Percentiles rank a stretch among this genome's conserved stretches.
Evolutionary conservation across 2,888 invertebrate species (phyloP).

Genomic region (Drosophila falleni): DNA sequence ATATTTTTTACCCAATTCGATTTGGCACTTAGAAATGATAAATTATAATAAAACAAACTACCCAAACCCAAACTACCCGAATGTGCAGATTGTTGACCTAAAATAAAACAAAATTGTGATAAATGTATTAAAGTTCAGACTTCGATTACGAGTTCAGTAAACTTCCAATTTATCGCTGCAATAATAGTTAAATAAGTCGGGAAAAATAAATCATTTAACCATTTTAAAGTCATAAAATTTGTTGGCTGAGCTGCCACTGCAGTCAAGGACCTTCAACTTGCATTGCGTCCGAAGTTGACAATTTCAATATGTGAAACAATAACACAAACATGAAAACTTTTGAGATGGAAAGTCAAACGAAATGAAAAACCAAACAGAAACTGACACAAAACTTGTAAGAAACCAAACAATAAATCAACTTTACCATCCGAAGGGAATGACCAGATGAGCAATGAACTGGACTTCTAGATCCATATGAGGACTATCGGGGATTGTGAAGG

Average conservation of each 20-base stretch:
- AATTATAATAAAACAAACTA: not conserved
- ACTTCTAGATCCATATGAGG: conserved; percentile 4
- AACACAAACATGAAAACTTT: conserved; percentile 32
- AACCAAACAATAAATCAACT: conserved; percentile 66
- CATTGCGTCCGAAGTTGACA: conserved; percentile 32
- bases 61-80: not conserved
- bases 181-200: conserved; percentile 9
- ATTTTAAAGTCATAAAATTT: conserved; percentile 48
- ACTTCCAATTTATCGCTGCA: conserved; percentile 13
- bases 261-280: conserved; percentile 42
- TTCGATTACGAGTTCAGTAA: not conserved
- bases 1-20: not conserved
- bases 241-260: conserved; percentile 10
- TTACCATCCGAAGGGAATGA: conserved; percentile 26
- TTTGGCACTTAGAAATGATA: not conserved
- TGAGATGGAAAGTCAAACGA: conserved; percentile 50
- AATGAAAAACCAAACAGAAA: conserved; percentile 59
- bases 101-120: not conserved
- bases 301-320: conserved; percentile 47
- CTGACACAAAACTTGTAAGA: conserved; percentile 60
- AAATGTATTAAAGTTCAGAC: not conserved
- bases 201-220: conserved; percentile 40
- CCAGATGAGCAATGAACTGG: conserved; percentile 44
- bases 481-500: conserved; percentile 2
- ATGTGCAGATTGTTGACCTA: not conserved